Base-by-base conservation (phyloP, 1,140 invertebrate genomes). In the Physella acuta region DNA sequence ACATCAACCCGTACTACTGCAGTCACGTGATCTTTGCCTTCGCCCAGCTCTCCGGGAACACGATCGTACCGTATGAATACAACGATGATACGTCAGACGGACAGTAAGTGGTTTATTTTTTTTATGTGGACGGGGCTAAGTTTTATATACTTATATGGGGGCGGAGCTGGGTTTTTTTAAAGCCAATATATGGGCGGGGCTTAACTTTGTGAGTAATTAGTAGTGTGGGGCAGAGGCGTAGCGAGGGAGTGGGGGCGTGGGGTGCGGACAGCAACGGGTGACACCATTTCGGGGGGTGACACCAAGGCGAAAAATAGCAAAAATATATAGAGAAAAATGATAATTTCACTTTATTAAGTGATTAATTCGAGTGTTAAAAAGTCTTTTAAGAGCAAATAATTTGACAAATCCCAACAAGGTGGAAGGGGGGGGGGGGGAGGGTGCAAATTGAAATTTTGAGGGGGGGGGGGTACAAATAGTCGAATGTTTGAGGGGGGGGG, bases 11-110 rank as follows among this genome's bases (percentile, higher is more conserved):
- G 0, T 88, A 87, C 8, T 87, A 89, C 76, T 95, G 93, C 84
- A 92, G 91, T 14, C 92, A 94, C 81, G 79, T 94, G 3, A 88
- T 94, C 63, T 94, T 93, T 76, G 89, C 90, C 11, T 92, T 91
- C 74, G 91, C 92, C 0, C 88, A 88, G 8, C 74, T 92, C 73
- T 28, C 92, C 17, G 72, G 70, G 33, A 76, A 77, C 58, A 55
- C n/a, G 0, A 49, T 73, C 2, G 53, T 39, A 39, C 55, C 72
- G n/a, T 73, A 73, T 39, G 77, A 84, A 60, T 75, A 73, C 73
- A 81, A 81, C 59, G 81, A 83, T 55, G 76, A 82, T 71, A 17
- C 73, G 62, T 34, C 20, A 17, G 16, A 20, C 20, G 16, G 39
- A 34, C 33, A 8, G 62, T 64, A 49, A 52, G 62, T 53, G 17